Conservation (phyloP, 2,888 invertebrate genomes). For the Hirtodrosophila histrioides region DNA sequence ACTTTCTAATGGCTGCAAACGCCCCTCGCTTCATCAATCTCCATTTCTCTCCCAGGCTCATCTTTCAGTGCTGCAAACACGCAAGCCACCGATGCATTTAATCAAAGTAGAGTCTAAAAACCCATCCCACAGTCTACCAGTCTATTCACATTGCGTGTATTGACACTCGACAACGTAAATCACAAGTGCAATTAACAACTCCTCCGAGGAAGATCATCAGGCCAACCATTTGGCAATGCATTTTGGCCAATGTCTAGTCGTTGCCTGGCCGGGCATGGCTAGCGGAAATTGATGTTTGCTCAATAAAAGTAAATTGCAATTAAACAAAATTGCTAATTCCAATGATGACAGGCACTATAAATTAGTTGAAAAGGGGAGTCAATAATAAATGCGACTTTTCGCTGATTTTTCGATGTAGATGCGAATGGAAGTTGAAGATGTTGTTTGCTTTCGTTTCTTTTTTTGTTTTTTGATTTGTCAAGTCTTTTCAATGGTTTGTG, state of each 20-base stretch:
- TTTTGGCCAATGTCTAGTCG: constrained; percentile 25
- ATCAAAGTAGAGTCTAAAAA: constrained; percentile 50
- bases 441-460: background rate
- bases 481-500: constrained; percentile 7
- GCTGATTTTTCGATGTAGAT: constrained; percentile 21
- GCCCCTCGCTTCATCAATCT: constrained; percentile 60
- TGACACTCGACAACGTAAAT: constrained; percentile 78
- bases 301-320: constrained; percentile 81
- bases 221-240: constrained; percentile 42
- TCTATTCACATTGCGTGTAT: constrained; percentile 68
- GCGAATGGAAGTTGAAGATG: constrained; percentile 7
- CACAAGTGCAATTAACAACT: constrained; percentile 77
- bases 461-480: constrained; percentile 11
- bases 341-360: constrained; percentile 75
- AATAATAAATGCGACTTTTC: constrained; percentile 25
- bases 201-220: constrained; percentile 51
- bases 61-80: constrained; percentile 44
- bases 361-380: constrained; percentile 45
- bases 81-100: constrained; percentile 58
- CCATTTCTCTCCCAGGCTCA: constrained; percentile 19
- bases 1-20: constrained; percentile 63
- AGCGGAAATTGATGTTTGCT: constrained; percentile 76
- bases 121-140: constrained; percentile 18
- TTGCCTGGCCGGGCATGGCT: constrained; percentile 16
- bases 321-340: constrained; percentile 78